phyloP scores from a whole-genome alignment of 1,140 invertebrate genomes.

The Drosophila orosa region DNA sequence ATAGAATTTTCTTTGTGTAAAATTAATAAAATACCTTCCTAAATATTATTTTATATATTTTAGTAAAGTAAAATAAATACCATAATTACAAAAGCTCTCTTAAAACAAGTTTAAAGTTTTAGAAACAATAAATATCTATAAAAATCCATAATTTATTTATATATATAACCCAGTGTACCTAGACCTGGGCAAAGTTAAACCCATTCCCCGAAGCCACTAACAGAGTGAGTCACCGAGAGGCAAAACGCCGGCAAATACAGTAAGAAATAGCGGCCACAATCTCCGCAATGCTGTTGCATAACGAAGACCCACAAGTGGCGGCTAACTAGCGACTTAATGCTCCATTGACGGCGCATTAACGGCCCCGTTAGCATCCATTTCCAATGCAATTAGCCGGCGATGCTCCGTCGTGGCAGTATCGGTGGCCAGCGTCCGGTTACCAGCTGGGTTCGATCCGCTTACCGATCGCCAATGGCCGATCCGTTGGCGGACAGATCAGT shows the following conservation, averaged over 20 bases:
- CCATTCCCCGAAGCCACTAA: constrained; percentile 7
- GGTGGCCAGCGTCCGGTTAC: constrained; percentile 65
- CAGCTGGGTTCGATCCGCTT: constrained; percentile 63
- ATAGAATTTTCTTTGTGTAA: background rate
- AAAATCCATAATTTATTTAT: no score
- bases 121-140: background rate
- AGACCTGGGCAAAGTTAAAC: constrained; percentile 2
- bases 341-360: constrained; percentile 59
- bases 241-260: constrained; percentile 12
- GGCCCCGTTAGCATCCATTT: constrained; percentile 64
- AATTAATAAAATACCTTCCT: background rate
- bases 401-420: constrained; percentile 40
- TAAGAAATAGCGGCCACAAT: constrained; percentile 18
- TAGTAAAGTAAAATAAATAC: background rate
- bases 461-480: constrained; percentile 30
- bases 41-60: background rate
- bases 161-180: background rate
- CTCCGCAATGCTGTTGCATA: constrained; percentile 60
- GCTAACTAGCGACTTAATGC: constrained; percentile 67
- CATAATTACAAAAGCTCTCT: background rate
- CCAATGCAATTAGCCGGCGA: constrained; percentile 62
- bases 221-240: constrained; percentile 29
- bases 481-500: constrained; percentile 40
- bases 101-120: background rate
- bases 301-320: constrained; percentile 56